Conservation (phyloP, 2,797 vertebrate species). For the Pipistrellus pipistrellus region DNA sequence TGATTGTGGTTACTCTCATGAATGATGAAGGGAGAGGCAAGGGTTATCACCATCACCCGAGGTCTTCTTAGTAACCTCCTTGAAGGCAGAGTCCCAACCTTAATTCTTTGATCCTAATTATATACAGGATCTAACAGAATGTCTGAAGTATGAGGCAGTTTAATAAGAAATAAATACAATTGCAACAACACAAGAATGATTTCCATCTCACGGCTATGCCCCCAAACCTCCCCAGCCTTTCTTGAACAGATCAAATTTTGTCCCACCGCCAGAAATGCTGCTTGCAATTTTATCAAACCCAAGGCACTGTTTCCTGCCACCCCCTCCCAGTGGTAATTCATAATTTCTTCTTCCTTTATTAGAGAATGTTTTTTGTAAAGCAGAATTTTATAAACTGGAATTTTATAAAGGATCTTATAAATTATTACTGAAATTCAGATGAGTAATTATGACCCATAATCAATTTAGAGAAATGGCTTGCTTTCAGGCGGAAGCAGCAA, state of each 20-base stretch:
- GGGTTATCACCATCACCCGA: neutral
- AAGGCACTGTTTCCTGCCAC: neutral
- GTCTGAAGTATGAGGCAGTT: slow-evolving; percentile 22
- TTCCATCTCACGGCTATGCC: neutral
- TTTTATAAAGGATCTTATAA: slow-evolving; percentile 51
- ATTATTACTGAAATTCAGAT: slow-evolving; percentile 76
- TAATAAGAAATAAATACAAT: slow-evolving; percentile 70
- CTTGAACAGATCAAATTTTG: neutral
- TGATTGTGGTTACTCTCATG: neutral
- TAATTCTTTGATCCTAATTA: slow-evolving; percentile 66
- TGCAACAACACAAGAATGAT: neutral
- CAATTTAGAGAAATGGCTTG: slow-evolving; percentile 76
- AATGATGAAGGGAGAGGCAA: neutral
- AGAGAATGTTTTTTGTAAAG: slow-evolving; percentile 43
- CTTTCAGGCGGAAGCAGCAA: slow-evolving; percentile 51
- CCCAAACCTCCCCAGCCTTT: slow-evolving; percentile 6
- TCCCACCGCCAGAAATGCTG: neutral
- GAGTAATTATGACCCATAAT: slow-evolving; percentile 72
- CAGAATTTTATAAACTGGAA: neutral
- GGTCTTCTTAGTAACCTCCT: neutral
- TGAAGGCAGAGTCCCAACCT: neutral
- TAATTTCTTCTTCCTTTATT: slow-evolving; percentile 59
- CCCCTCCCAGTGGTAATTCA: neutral
- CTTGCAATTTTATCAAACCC: slow-evolving; percentile 22
- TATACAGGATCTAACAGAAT: slow-evolving; percentile 15